Evolutionary conservation across 2,888 invertebrate genomes (phyloP), one percentile per base, ranked within the genome.

Genomic region (Anthophora plumipes): DNA sequence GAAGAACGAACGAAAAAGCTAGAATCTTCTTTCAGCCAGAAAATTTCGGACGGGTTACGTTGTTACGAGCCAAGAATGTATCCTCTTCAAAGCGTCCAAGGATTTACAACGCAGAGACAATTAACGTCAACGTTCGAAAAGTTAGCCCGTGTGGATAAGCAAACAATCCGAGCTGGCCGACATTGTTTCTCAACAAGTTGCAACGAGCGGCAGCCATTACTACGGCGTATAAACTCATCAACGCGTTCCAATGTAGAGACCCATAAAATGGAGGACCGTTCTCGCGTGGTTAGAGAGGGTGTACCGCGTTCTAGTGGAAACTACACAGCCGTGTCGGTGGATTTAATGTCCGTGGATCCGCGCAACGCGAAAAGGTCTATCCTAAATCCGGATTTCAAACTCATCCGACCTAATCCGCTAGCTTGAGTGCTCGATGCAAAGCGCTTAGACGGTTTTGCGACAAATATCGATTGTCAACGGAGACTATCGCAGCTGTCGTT

Each of bases 311-410:
- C 46, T 31, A 71, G 57, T 68, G 66, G 57, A 70, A 76, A 78
- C 61, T 63, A 63, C 54, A 60, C 46, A 12, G n/a, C n/a, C 31
- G 55, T 73, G 68, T 64, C 61, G 80, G 54, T 74, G 80, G 74
- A 78, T 82, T 84, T 84, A 78, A 86, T 25, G 79, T 69, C 52
- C 66, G 59, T 43, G 50, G 68, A 67, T 55, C 52, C 37, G 43
- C 57, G 41, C 50, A 67, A 67, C 66, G 74, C 11, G 66, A 41
- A 76, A 67, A 71, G 71, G 61, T 68, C 63, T 80, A 66, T 77
- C 74, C 80, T 77, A 86, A 85, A 87, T 87, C 87, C 85, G 84
- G 75, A 84, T 82, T 85, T 46, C 74, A 48, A 82, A 82, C 78
- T 85, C 82, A 82, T 84, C 80, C 87, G 20, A 75, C 74, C 70